Evolutionary conservation across 2,797 vertebrate genomes (phyloP).

Genomic region (Uromys caudimaculatus): DNA sequence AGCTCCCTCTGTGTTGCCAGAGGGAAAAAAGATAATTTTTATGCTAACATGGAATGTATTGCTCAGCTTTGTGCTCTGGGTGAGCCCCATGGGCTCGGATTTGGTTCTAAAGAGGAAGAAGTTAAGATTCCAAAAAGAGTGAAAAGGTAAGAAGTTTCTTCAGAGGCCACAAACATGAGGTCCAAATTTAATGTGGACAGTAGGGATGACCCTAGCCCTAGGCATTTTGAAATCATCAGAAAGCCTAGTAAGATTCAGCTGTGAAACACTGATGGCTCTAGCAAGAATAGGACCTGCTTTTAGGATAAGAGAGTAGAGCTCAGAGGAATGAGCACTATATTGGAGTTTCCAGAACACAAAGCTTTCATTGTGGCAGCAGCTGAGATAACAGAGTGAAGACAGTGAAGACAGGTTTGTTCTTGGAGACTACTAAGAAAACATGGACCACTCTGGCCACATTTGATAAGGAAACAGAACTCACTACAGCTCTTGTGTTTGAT

Average conservation of each 20-base stretch:
- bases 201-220: background rate
- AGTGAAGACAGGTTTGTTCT: background rate
- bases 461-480: background rate
- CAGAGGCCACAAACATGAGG: background rate
- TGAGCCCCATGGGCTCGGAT: background rate
- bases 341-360: background rate
- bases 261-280: background rate
- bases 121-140: background rate
- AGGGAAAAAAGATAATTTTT: background rate
- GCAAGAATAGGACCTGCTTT: background rate
- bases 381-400: background rate
- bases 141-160: background rate
- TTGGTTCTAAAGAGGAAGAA: slow-evolving; percentile 9
- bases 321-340: too few relatives aligned
- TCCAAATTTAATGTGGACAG: background rate
- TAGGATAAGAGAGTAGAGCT: background rate
- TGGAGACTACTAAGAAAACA: background rate
- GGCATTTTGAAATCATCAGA: background rate
- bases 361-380: background rate
- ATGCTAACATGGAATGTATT: background rate
- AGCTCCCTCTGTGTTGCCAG: background rate
- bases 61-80: background rate
- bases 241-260: background rate
- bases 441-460: background rate
- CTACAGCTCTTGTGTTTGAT: background rate